Evolutionary conservation across 2,888 invertebrate species (phyloP), one percentile per base, ranked within the genome.

Genomic region (Hetaerina titia): DNA sequence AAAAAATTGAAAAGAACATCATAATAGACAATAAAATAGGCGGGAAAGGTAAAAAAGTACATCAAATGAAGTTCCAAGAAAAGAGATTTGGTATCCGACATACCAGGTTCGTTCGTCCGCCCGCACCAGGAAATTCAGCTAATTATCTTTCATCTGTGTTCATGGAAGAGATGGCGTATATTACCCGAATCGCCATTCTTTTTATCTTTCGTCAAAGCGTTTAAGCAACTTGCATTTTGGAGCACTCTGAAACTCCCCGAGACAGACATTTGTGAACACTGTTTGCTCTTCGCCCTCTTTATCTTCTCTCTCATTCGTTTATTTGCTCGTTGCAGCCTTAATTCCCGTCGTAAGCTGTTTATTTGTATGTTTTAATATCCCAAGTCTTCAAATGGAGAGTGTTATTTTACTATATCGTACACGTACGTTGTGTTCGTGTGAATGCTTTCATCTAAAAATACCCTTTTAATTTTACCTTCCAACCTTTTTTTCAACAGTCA

Each of bases 301-400:
- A 81, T 81, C 81, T 81, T 81, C 22, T 15, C 81, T 81, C 81
- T 81, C 81, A 81, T 25, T 31, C 31, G 25, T 81, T 81, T 81
- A 31, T 22, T 11, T 5, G 25, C 81, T 31, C 31, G 31, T 13
- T 7, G 31, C 81, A 31, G 9, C 31, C n/a, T 69, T 31, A 5
- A 31, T 81, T 31, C 45, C 45, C 31, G 81, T 19, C 81, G 7
- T 81, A 31, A 81, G 45, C 45, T 45, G 45, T 45, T 45, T 4
- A 45, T 45, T 45, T 45, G 1, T 45, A 45, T 45, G 45, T 45
- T 45, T 45, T 45, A 2, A 45, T 45, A 45, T 45, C 45, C 45
- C 45, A 45, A 45, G 4, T 45, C 45, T 4, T 45, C 45, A 45
- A 45, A 45, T 45, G 45, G 45, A 45, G 45, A 45, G 4, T 45